Conservation (phyloP, 2,797 vertebrate species). For the Micromesistius poutassou region DNA sequence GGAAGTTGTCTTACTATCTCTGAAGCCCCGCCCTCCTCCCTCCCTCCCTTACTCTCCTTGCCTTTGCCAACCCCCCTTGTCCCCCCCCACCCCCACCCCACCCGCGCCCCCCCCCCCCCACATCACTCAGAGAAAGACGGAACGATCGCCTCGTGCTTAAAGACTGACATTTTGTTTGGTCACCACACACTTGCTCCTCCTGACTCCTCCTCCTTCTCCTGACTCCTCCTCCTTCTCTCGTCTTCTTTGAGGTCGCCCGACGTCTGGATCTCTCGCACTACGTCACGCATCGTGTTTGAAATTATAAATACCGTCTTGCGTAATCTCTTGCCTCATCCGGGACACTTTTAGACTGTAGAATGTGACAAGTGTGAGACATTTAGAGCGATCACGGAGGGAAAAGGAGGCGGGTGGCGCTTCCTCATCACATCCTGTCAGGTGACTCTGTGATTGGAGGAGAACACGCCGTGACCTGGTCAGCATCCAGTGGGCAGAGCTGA, state of each 20-base stretch:
- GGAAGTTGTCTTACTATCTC: slow-evolving; percentile 40
- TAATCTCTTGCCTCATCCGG: background rate
- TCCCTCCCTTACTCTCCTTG: too few species aligned
- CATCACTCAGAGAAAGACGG: slow-evolving; percentile 24
- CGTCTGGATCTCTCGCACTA: too few species aligned
- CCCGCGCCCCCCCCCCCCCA: too few species aligned
- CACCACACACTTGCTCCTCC: background rate
- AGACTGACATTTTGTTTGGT: slow-evolving; percentile 44
- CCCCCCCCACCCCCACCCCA: too few species aligned
- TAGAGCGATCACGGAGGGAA: background rate
- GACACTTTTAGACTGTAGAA: background rate
- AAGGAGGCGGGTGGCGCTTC: background rate
- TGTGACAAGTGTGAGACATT: background rate
- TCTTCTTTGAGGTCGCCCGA: too few species aligned
- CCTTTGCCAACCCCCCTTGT: too few species aligned
- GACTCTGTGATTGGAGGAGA: background rate
- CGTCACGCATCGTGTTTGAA: background rate
- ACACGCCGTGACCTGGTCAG: too few species aligned
- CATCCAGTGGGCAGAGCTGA: background rate
- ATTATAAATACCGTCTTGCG: background rate
- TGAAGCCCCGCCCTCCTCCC: too few species aligned
- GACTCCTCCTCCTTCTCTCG: background rate
- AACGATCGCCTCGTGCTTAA: slow-evolving; percentile 31
- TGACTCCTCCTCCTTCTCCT: background rate
- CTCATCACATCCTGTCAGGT: background rate